phyloP scores from a whole-genome alignment of 1,140 invertebrate genomes.

The Calycopis cecrops region DNA sequence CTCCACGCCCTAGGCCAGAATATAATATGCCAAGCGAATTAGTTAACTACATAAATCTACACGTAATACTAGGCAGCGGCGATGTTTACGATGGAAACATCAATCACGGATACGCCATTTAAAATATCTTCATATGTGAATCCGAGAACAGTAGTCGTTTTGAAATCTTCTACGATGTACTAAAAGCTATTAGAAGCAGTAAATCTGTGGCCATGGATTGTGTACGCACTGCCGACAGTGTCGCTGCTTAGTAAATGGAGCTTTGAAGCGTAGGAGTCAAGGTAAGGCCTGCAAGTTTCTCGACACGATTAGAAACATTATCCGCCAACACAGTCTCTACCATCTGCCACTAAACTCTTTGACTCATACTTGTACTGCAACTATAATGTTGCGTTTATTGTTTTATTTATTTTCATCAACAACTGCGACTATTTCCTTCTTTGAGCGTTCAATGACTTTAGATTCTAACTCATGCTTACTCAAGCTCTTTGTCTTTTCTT shows the following conservation, averaged over 20 bases:
- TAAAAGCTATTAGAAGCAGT: conserved; percentile 16
- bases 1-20: too few species aligned
- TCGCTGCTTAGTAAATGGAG: conserved; percentile 50
- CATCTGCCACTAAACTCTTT: conserved; percentile 39
- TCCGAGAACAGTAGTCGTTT: not conserved
- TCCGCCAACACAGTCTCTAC: conserved; percentile 59
- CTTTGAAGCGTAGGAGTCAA: conserved; percentile 65
- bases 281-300: conserved; percentile 67
- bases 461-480: too few species aligned
- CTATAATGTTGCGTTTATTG: too few species aligned
- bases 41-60: not conserved
- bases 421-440: too few species aligned
- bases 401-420: too few species aligned
- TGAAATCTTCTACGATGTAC: not conserved
- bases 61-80: not conserved
- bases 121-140: not conserved
- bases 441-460: too few species aligned
- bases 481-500: not conserved
- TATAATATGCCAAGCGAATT: not conserved
- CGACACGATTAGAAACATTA: conserved; percentile 53
- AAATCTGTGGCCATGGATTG: conserved; percentile 16
- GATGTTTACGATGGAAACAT: not conserved
- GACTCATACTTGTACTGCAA: conserved; percentile 27
- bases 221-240: conserved; percentile 10
- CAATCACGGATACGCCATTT: not conserved